phyloP scores from a whole-genome alignment of 2,113 vertebrate species.

The Leptodactylus fuscus region DNA sequence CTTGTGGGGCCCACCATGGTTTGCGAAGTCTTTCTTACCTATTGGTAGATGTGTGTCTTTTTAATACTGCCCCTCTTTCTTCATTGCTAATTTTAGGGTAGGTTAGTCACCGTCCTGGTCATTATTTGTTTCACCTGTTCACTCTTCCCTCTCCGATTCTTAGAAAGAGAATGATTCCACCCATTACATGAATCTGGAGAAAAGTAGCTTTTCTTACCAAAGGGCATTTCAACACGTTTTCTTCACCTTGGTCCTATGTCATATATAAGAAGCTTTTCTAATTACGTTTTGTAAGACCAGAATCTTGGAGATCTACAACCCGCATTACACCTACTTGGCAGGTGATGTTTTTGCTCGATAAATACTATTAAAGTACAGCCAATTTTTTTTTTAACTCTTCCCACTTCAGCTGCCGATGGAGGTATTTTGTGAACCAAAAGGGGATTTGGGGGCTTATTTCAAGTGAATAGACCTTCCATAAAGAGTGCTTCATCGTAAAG shows the following conservation, averaged over 20 bases:
- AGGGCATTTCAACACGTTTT: slow-evolving; percentile 9
- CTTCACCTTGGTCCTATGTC: slow-evolving; percentile 45
- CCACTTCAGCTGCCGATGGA: background rate
- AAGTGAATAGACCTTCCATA: slow-evolving; percentile 32
- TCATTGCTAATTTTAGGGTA: too few relatives aligned
- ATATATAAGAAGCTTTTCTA: slow-evolving; percentile 56
- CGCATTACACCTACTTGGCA: slow-evolving; percentile 36
- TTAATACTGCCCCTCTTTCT: too few relatives aligned
- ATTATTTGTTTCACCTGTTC: too few relatives aligned
- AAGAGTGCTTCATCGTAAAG: background rate
- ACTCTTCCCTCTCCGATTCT: too few relatives aligned
- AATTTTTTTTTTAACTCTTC: slow-evolving; percentile 37
- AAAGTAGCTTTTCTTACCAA: background rate
- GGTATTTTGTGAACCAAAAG: background rate
- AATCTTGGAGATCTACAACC: slow-evolving; percentile 30
- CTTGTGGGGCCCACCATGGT: too few relatives aligned
- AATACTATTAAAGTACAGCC: slow-evolving; percentile 11
- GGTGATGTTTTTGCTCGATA: slow-evolving; percentile 33
- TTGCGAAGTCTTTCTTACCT: too few relatives aligned
- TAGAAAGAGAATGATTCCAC: background rate
- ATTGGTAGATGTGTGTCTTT: too few relatives aligned
- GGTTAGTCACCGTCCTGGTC: too few relatives aligned
- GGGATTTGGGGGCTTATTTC: slow-evolving; percentile 30
- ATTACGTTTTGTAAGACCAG: slow-evolving; percentile 45
- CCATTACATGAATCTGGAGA: background rate